Conservation (phyloP, 1,140 invertebrate genomes). For the Tyrophagus putrescentiae region DNA sequence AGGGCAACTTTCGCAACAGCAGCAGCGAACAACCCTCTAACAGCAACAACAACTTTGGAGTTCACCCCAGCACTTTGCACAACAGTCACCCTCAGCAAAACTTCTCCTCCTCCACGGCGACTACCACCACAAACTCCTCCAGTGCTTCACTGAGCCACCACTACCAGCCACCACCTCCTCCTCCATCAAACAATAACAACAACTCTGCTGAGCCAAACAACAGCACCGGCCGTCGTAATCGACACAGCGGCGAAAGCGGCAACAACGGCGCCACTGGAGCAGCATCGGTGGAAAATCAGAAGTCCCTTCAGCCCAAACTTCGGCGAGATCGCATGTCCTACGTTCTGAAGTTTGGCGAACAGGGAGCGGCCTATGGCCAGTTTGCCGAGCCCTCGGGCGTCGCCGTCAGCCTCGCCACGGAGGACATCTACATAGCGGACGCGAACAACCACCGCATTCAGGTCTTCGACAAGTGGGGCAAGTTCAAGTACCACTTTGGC, state of each 20-base stretch:
- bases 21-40: no score
- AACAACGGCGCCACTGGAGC: constrained; percentile 58
- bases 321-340: constrained; percentile 99
- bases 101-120: neutral
- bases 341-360: constrained; percentile 98
- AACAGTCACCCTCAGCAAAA: no score
- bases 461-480: constrained; percentile 96
- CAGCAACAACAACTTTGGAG: no score
- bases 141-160: neutral
- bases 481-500: constrained; percentile 99
- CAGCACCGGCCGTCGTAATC: no score
- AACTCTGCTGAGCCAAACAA: neutral
- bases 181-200: neutral
- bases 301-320: constrained; percentile 86
- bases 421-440: constrained; percentile 98
- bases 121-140: neutral
- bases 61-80: no score
- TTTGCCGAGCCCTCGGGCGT: constrained; percentile 94
- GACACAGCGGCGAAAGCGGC: no score
- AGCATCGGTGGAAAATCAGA: constrained; percentile 58
- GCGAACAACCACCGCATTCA: constrained; percentile 99
- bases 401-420: constrained; percentile 84
- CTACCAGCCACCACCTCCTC: neutral
- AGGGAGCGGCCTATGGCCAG: constrained; percentile 93
- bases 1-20: no score